Conservation (phyloP, 2,113 vertebrate species). For the Axis porcinus region DNA sequence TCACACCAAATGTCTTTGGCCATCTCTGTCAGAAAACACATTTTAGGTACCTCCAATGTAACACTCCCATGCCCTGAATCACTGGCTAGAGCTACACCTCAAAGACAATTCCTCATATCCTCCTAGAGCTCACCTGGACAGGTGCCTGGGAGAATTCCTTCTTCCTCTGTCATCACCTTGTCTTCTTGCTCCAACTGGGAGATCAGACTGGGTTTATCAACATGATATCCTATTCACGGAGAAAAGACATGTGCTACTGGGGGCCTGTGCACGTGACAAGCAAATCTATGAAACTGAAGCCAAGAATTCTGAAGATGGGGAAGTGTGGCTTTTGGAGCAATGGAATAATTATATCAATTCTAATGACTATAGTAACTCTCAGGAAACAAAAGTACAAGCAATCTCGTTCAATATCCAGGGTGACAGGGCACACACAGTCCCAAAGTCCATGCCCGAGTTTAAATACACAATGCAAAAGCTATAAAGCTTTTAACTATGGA, state of each 20-base stretch:
- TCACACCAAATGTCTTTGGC: neutral
- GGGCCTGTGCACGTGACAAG: neutral
- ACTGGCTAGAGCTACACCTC: neutral
- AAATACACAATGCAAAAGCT: neutral
- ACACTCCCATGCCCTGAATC: neutral
- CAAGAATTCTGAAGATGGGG: neutral
- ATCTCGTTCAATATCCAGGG: neutral
- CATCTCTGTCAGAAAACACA: neutral
- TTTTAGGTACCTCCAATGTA: neutral
- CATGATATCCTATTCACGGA: neutral
- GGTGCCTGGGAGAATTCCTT: neutral
- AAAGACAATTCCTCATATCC: neutral
- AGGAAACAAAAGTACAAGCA: neutral
- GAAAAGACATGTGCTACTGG: neutral
- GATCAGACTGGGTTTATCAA: conserved; percentile 37
- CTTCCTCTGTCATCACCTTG: neutral
- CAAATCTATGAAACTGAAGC: neutral
- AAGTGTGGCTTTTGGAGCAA: neutral
- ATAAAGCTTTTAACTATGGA: neutral
- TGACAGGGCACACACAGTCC: neutral
- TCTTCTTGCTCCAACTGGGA: conserved; percentile 34
- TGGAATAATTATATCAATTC: neutral
- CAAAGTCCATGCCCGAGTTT: neutral
- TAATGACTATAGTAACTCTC: neutral
- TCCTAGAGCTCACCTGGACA: conserved; percentile 43